Conservation (phyloP, 2,888 invertebrate genomes). For the Pyrocoelia pectoralis region DNA sequence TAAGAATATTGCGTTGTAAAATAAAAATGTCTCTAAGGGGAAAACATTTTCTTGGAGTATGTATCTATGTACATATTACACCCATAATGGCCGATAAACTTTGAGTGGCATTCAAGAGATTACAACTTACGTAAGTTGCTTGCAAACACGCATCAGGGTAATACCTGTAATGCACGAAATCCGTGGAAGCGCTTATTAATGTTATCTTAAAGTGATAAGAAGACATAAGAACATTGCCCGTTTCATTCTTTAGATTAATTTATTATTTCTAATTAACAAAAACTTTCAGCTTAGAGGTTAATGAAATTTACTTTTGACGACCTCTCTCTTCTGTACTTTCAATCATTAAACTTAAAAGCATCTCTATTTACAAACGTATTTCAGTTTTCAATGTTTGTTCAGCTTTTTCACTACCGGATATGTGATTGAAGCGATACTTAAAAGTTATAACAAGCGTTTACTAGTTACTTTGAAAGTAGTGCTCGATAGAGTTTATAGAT, state of each 20-base stretch:
- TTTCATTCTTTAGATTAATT: not conserved
- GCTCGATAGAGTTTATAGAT: no score
- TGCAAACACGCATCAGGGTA: not conserved
- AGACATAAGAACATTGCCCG: no score
- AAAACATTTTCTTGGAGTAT: not conserved
- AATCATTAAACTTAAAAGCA: no score
- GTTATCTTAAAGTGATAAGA: not conserved
- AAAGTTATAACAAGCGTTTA: no score
- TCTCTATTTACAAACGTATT: not conserved
- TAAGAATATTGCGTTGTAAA: not conserved
- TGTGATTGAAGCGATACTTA: not conserved
- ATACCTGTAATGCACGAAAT: not conserved
- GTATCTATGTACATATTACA: not conserved
- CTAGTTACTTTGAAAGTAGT: no score
- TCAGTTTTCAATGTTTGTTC: not conserved
- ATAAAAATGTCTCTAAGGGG: not conserved
- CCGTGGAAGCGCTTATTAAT: not conserved
- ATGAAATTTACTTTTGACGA: no score
- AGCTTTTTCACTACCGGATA: not conserved
- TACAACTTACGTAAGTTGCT: not conserved
- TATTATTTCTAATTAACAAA: not conserved
- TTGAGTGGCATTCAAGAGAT: constrained; percentile 1
- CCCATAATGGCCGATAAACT: not conserved
- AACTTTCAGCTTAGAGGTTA: no score
- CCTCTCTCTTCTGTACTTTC: no score